Conservation (phyloP, 2,113 vertebrate species). For the Erythrolamprus reginae region DNA sequence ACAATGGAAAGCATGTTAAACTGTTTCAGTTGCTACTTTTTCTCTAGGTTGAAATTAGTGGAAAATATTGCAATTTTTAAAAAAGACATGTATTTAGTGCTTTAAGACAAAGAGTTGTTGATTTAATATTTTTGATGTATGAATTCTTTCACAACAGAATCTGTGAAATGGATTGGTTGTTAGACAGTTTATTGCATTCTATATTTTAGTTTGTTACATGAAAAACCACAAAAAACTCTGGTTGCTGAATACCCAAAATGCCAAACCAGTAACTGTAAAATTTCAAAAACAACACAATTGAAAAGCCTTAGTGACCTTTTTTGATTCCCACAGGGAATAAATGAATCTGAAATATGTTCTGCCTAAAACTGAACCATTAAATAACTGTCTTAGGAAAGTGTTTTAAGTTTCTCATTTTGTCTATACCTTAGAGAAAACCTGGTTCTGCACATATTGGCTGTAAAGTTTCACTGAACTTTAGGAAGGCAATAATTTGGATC, state of each 20-base stretch:
- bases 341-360: neutral
- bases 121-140: neutral
- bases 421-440: neutral
- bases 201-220: neutral
- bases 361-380: neutral
- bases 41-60: neutral
- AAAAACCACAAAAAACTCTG: neutral
- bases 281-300: neutral
- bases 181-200: neutral
- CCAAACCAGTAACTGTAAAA: neutral
- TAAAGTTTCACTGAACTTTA: neutral
- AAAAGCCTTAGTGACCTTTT: neutral
- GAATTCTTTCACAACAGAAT: neutral
- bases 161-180: neutral
- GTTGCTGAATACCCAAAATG: neutral
- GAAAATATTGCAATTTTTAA: neutral
- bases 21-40: neutral
- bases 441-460: neutral
- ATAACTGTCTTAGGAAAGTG: neutral
- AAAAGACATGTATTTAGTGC: neutral
- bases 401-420: neutral
- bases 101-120: neutral
- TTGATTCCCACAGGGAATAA: neutral
- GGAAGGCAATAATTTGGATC: neutral
- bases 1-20: neutral